Evolutionary conservation across 2,888 invertebrate genomes (phyloP).

Genomic region (Ectemnius lituratus): DNA sequence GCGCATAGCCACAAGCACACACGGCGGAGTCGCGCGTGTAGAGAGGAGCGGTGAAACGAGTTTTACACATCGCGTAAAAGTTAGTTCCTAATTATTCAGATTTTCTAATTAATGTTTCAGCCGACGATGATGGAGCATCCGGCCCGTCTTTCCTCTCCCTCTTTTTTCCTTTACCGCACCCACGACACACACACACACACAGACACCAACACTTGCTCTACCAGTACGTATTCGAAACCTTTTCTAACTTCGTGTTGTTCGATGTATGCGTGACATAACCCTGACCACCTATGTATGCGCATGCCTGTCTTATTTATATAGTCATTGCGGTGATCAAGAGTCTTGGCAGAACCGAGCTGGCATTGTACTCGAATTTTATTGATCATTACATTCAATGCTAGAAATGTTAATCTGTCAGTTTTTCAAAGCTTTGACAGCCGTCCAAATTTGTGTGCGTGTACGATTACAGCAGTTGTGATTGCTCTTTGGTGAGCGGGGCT

Average conservation of each 20-base stretch:
- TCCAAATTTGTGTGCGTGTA: too few species aligned
- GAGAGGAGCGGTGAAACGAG: slow-evolving; percentile 38
- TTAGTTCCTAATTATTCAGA: slow-evolving; percentile 76
- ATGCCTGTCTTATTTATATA: too few species aligned
- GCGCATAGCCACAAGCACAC: slow-evolving; percentile 13
- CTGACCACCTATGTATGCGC: too few species aligned
- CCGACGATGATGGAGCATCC: slow-evolving; percentile 71
- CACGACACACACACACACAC: slow-evolving; percentile 8
- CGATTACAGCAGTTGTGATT: too few species aligned
- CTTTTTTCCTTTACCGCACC: slow-evolving; percentile 58
- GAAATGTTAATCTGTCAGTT: too few species aligned
- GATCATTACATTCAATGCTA: not conserved
- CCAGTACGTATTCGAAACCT: not conserved
- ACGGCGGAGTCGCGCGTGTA: slow-evolving; percentile 14
- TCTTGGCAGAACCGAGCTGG: not conserved
- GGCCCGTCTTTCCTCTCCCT: slow-evolving; percentile 57
- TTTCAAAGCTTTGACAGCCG: too few species aligned
- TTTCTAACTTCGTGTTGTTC: too few species aligned
- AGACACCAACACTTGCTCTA: not conserved
- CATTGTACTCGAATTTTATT: not conserved
- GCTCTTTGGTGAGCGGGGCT: too few species aligned
- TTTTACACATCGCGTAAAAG: slow-evolving; percentile 70
- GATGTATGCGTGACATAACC: too few species aligned
- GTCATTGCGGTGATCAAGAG: not conserved
- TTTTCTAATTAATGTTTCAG: slow-evolving; percentile 76